Evolutionary conservation across 2,113 vertebrate species (phyloP), one percentile per base, ranked within the genome.

Genomic region (Cisticola juncidis): DNA sequence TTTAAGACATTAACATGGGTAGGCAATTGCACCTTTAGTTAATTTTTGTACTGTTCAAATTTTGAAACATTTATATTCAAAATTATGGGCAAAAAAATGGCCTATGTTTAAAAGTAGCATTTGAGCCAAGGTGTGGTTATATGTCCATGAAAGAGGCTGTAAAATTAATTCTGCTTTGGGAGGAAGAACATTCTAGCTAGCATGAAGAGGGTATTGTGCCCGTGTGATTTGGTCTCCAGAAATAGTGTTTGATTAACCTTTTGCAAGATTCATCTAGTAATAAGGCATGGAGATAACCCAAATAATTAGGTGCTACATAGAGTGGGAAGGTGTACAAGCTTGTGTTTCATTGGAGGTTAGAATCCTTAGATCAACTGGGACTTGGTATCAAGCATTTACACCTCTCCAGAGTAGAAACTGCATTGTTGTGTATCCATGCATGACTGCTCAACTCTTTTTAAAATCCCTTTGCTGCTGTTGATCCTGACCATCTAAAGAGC

Each of bases 301-400:
- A 9, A 47, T 31, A 45, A n/a, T 79, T n/a, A 83, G 31, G 50
- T 17, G 3, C 40, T 64, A 2, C 29, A 1, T 29, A 9, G 6
- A 3, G 11, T 24, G 50, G 38, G 21, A 80, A 86, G 33, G 56
- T 24, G 15, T 74, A 42, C 8, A 5, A 12, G 21, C 36, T 56
- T 71, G 20, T 1, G 0, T 79, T 86, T 95, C 12, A 10, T 58
- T 47, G 35, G 26, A 44, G 3, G 9, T 68, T 70, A 14, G 2
- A 31, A 38, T 50, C 84, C 50, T 53, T 42, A 31, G 12, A 9
- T 66, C 0, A 0, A 2, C n/a, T 68, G 22, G 10, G 7, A 26
- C n/a, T 51, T 62, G 4, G 14, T 78, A 16, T 81, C 12, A 33
- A 53, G 17, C 19, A 51, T 45, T 33, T 86, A 33, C 4, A 68